Evolutionary conservation across 2,113 vertebrate species (phyloP).

Genomic region (Tamias sibiricus): DNA sequence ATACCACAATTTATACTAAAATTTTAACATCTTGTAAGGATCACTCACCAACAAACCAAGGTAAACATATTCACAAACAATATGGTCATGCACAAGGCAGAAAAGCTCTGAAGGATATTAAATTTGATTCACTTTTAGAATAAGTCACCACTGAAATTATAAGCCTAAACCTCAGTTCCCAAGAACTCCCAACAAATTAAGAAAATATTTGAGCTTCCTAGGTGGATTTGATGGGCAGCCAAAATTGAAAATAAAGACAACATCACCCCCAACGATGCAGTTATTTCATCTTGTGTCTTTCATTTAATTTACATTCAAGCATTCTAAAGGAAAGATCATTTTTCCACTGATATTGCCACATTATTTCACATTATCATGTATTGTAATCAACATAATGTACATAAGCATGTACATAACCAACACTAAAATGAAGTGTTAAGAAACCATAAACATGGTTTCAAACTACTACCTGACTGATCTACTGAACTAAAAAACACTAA

Average conservation of each 20-base stretch:
- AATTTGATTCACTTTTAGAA: background rate
- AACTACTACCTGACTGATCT: background rate
- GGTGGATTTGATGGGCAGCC: background rate
- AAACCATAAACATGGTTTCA: background rate
- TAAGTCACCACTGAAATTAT: background rate
- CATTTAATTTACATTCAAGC: background rate
- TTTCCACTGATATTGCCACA: background rate
- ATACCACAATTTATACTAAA: background rate
- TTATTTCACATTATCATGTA: background rate
- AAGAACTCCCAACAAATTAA: background rate
- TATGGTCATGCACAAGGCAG: background rate
- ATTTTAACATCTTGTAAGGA: background rate
- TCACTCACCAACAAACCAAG: background rate
- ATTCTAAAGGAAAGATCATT: conserved; percentile 3
- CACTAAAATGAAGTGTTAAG: background rate
- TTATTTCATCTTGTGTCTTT: background rate
- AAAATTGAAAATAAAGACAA: background rate
- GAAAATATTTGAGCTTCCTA: background rate
- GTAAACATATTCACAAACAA: background rate
- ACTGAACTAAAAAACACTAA: conserved; percentile 8
- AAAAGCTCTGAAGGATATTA: background rate
- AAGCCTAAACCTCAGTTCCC: background rate
- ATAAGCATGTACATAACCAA: background rate
- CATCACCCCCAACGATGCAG: background rate
- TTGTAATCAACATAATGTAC: background rate